Percentiles rank a stretch among this genome's conserved stretches.
Evolutionary conservation across 2,797 vertebrate genomes (phyloP).

Genomic region (Enteromius treurensis): DNA sequence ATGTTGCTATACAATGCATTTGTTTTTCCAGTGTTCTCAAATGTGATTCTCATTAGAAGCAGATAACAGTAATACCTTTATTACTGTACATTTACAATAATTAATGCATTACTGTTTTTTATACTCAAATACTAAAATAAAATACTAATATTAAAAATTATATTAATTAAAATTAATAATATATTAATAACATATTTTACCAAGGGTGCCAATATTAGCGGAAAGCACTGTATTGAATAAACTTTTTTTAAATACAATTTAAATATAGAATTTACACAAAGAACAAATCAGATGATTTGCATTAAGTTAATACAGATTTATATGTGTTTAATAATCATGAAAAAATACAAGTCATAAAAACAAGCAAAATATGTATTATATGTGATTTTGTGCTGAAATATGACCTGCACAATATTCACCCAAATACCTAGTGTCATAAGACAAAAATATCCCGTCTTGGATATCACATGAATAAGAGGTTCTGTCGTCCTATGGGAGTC

Average conservation of each 20-base stretch:
- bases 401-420: not conserved
- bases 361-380: not conserved
- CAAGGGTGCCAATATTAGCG: too few relatives aligned
- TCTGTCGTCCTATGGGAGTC: conserved; percentile 5
- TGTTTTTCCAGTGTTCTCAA: not conserved
- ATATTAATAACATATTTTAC: not conserved
- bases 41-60: too few relatives aligned
- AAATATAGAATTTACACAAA: not conserved
- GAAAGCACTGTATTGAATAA: not conserved
- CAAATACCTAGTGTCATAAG: not conserved
- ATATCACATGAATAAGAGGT: conserved; percentile 30
- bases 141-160: not conserved
- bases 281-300: not conserved
- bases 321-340: not conserved
- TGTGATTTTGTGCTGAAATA: not conserved
- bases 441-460: not conserved
- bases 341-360: not conserved
- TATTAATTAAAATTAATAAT: too few relatives aligned
- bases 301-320: not conserved
- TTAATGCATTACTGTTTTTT: not conserved
- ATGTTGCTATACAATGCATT: not conserved
- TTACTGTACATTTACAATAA: too few relatives aligned
- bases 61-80: too few relatives aligned
- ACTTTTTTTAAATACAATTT: not conserved
- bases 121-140: not conserved